Evolutionary conservation across 2,797 vertebrate species (phyloP), one percentile per base, ranked within the genome.

Genomic region (Takifugu ocellatus): DNA sequence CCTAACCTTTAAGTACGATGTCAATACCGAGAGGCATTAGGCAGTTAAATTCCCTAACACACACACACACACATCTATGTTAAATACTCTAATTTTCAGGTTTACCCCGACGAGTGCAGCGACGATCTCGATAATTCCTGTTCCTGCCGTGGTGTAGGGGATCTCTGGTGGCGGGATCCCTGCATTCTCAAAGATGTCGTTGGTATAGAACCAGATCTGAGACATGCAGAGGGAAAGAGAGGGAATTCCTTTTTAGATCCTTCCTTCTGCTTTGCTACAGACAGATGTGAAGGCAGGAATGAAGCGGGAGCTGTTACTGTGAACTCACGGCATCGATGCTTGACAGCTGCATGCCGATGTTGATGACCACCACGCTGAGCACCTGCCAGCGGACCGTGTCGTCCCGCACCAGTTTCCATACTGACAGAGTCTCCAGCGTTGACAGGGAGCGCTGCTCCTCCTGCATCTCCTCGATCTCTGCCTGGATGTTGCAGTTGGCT

Each of bases 121-220:
- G 4, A 94, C 43, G 45, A 97, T 91, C 79, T 97, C 95, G 5
- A 94, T 90, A 16, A 91, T 82, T 0, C 95, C 94, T 0, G 94
- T 95, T 65, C 93, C 94, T 53, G 95, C 91, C 0, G 94, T 96
- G 58, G 92, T 92, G 47, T 96, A 97, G 57, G 92, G 94, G 62
- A 96, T 93, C 83, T 94, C 89, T 51, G 84, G 79, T 2, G 3
- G 5, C 0, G 94, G 92, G 56, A 97, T 90, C 1, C 93, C 92
- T 0, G 93, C 91, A 0, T 94, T 92, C 82, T 92, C 56, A n/a
- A 97, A 96, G 74, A 97, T 96, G 78, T 89, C 81, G 52, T 95
- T 96, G 61, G 95, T 97, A 54, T 97, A 97, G 88, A 96, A 97
- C 95, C 95, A 96, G 81, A 96, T 95, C 94, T 96, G 21, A 21